These are phyloP conservation scores for Tokudaia muenninki DNA, from an alignment of 2,797 vertebrate genomes.

Conservation along the genomic window DNA sequence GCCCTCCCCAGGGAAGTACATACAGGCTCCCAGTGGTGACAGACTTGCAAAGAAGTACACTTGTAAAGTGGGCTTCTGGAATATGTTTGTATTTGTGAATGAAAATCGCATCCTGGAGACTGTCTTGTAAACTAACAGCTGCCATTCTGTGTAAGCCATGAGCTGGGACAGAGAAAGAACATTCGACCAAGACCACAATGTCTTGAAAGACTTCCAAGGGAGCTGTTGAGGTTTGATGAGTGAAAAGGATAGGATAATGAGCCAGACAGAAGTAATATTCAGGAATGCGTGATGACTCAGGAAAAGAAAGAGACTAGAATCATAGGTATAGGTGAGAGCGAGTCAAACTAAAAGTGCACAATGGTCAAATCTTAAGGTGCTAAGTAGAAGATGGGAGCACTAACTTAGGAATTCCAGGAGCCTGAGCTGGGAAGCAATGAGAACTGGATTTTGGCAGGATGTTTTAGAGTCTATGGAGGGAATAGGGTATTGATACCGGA, in stretches of 20 bases:
- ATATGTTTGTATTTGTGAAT: not conserved
- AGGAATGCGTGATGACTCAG: not conserved
- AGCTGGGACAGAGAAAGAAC: conserved; percentile 1
- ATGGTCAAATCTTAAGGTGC: not conserved
- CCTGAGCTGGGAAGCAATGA: not conserved
- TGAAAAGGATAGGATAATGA: not conserved
- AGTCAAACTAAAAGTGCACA: not conserved
- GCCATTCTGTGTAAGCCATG: not conserved
- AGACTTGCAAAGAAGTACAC: conserved; percentile 31
- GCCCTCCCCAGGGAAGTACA: not conserved
- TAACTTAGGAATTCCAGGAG: not conserved
- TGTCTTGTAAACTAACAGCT: not conserved
- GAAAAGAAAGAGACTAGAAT: not conserved
- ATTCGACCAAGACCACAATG: not conserved
- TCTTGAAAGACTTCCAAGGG: not conserved
- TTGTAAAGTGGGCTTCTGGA: conserved; percentile 19
- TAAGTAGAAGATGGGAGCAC: not conserved
- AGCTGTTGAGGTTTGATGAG: not conserved
- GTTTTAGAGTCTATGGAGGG: not conserved
- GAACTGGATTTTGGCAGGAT: not conserved
- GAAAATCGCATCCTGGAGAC: not conserved
- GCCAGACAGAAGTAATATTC: not conserved
- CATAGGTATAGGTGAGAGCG: not conserved
- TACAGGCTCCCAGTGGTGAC: not conserved
- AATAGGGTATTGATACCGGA: not conserved